Base-by-base conservation (phyloP, 2,797 vertebrate genomes). In the Hephaestus fuliginosus region DNA sequence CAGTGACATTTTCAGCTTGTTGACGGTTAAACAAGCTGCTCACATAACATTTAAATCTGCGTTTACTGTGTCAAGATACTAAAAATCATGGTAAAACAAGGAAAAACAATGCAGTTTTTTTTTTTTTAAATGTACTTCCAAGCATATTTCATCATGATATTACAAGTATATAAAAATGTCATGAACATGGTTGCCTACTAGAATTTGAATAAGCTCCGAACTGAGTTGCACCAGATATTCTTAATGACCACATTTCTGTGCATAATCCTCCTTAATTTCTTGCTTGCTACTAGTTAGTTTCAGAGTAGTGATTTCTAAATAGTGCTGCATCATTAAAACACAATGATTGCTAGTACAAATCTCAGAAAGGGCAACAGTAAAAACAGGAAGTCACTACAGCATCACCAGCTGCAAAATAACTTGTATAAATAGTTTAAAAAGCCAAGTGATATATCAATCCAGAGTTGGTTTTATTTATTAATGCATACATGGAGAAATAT, bases 21-120 rank as follows among this genome's bases (percentile, higher is more conserved):
- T 70, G 66, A 62, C 79, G 76, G 65, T 66, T 52, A 28, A 80
- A 75, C 12, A 65, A 69, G 65, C 64, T 58, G 61, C 43, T 53
- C 46, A 78, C 48, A 1, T 70, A 68, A 82, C 70, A 43, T 69
- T 77, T 57, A 74, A 73, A 74, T 30, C 46, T 70, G 20, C 22
- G 25, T 53, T 63, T 39, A 55, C 75, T 55, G 57, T 7, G 25
- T 15, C 3, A 22, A 39, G 30, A 51, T 6, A 17, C 2, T 20
- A 52, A 4, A 51, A 28, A 69, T 13, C 4, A 20, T 33, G 1
- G n/a, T 10, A 14, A 53, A n/a, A 62, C 3, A 0, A 36, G 36
- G n/a, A 2, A 55, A 48, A 25, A n/a, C 7, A 1, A n/a, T n/a
- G 28, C 53, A 58, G 8, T 33, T 57, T 30, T 25, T 25, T 64